A percentile compares a stretch with the other conserved stretches of the same genome.
Evolutionary conservation across 2,797 vertebrate genomes (phyloP).

Genomic region (Lateolabrax maculatus): DNA sequence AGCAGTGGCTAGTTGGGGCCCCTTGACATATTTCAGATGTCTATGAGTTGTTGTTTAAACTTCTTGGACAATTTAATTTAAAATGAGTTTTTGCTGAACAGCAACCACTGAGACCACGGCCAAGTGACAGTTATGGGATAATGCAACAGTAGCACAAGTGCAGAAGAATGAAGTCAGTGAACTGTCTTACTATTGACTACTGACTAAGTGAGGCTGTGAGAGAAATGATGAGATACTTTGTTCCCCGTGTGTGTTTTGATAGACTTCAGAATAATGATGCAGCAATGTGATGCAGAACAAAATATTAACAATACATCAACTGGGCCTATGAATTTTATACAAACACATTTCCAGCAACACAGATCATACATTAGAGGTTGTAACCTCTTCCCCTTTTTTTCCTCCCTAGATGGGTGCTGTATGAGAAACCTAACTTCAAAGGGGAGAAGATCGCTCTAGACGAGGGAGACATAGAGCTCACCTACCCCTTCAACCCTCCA

Average conservation of each 20-base stretch:
- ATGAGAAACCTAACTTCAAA: constrained; percentile 92
- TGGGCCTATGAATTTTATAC: neutral
- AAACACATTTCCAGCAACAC: neutral
- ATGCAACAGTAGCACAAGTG: neutral
- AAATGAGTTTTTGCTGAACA: neutral
- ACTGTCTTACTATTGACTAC: neutral
- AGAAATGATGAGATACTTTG: neutral
- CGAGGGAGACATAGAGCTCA: constrained; percentile 91
- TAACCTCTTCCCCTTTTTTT: neutral
- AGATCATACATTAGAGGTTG: neutral
- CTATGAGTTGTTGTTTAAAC: neutral
- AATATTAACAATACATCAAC: neutral
- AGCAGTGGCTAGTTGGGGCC: neutral
- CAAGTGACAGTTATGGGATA: neutral
- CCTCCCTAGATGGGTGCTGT: constrained; percentile 91
- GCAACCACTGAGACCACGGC: neutral
- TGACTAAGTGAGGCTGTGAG: neutral
- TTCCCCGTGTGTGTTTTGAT: neutral
- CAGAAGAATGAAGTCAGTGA: neutral
- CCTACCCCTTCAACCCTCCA: constrained; percentile 71
- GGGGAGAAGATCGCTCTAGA: constrained; percentile 92
- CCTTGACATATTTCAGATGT: neutral
- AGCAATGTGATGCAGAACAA: neutral
- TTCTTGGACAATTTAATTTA: neutral
- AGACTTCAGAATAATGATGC: neutral